These are phyloP conservation scores for Leptopilina myrica DNA, from an alignment of 2,888 invertebrate species.

Conservation along the genomic window DNA sequence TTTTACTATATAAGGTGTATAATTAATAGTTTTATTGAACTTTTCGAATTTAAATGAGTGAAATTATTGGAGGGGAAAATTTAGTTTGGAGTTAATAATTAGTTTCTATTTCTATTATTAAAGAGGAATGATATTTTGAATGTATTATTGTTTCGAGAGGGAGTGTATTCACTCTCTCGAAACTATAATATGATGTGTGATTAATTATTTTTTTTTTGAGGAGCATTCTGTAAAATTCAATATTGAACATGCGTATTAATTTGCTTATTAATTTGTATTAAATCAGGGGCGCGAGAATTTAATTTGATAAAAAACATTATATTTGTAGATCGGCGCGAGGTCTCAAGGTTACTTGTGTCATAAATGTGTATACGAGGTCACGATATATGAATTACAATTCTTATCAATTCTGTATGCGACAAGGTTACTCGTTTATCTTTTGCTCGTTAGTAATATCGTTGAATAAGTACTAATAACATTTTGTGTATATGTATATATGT, in stretches of 20 bases:
- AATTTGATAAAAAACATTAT: constrained; percentile 57
- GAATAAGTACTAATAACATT: constrained; percentile 48
- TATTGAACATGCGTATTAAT: not conserved
- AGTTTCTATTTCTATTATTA: no score
- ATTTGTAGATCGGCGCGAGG: constrained; percentile 49
- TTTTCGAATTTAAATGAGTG: no score
- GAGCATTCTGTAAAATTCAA: constrained; percentile 14
- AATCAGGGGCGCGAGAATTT: constrained; percentile 44
- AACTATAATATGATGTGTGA: not conserved
- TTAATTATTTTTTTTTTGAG: not conserved
- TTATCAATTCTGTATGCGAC: constrained; percentile 68
- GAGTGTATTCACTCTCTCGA: not conserved
- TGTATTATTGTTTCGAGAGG: not conserved
- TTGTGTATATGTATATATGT: constrained; percentile 41
- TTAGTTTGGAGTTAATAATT: no score
- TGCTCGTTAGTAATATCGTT: constrained; percentile 53
- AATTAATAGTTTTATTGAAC: no score
- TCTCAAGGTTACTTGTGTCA: constrained; percentile 58
- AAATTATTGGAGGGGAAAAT: no score
- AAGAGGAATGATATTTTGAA: no score
- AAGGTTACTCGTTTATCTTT: constrained; percentile 67
- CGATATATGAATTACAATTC: constrained; percentile 68
- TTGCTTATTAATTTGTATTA: constrained; percentile 49
- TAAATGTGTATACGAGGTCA: constrained; percentile 64
- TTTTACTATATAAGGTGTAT: no score